Base-by-base conservation (phyloP, 1,140 invertebrate species). In the Agraylea sexmaculata region DNA sequence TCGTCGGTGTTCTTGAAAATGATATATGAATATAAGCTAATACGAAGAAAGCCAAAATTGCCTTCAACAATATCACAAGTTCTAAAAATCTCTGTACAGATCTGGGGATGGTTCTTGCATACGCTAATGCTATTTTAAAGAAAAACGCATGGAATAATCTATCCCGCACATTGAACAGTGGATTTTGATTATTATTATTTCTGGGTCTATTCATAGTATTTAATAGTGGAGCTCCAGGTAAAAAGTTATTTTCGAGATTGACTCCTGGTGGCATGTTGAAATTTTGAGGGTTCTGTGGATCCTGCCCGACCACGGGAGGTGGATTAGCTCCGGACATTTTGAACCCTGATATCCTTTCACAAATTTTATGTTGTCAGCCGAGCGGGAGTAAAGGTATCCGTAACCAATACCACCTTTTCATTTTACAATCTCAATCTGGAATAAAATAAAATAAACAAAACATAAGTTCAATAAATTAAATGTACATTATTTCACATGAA, bases 81-180 rank as follows among this genome's bases (percentile, higher is more conserved):
- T 98, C 93, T 54, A 97, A 76, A 50, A 90, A 74, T 58, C 89
- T 70, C 57, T 92, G 70, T 18, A 92, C 66, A 37, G 84, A 77
- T 54, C 78, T 78, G 30, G 91, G 90, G 68, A 95, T 86, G 40
- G 82, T 78, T 54, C 83, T 70, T 11, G 88, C 88, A 68, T 98
- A 97, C 22, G 81, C 77, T 51, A 96, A 62, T 11, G 93, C 83
- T 49, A 85, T 77, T 58, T 88, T 83, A 53, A 93, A 88, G 60
- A 97, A 95, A 44, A 97, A 66, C 18, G 90, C 88, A 64, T 95
- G 87, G 57, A 97, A 97, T n/a, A 96, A 68, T 47, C 91, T 74
- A 56, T 97, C 90, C 52, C 91, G 68, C 39, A 94, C 83, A 62
- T 81, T 83, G 53, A 86, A 78, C 33, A 87, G 56, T 17, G 83